These are phyloP conservation scores for Liasis olivaceus DNA, from an alignment of 2,797 vertebrate genomes.

Conservation along the genomic window DNA sequence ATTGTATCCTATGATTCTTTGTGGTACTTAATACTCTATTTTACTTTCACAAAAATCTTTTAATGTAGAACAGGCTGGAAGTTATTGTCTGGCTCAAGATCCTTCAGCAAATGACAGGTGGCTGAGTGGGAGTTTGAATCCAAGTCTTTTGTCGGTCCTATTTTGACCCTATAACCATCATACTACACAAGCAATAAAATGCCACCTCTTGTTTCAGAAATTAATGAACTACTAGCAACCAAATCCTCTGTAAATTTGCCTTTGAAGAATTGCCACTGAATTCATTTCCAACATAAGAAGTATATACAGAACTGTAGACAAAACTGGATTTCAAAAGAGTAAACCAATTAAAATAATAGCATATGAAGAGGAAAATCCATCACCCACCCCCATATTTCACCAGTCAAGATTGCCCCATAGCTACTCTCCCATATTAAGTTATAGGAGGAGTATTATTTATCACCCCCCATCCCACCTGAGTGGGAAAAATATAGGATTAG, in stretches of 20 bases:
- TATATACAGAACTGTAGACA: background rate
- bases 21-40: background rate
- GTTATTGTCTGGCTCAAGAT: background rate
- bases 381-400: background rate
- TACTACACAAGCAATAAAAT: background rate
- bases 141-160: background rate
- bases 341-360: background rate
- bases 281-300: background rate
- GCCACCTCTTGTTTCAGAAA: background rate
- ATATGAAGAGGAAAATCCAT: background rate
- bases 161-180: background rate
- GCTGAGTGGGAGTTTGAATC: background rate
- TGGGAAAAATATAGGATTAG: background rate
- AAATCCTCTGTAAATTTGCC: background rate
- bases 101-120: background rate
- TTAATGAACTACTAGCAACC: background rate
- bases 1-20: background rate
- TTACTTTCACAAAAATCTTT: background rate
- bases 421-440: background rate
- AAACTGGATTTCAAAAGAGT: background rate
- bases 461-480: background rate
- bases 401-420: background rate
- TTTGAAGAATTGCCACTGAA: background rate
- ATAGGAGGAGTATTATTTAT: background rate
- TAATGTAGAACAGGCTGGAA: background rate